Base-by-base conservation (phyloP, 1,140 invertebrate genomes). In the Drosophila biarmipes region DNA sequence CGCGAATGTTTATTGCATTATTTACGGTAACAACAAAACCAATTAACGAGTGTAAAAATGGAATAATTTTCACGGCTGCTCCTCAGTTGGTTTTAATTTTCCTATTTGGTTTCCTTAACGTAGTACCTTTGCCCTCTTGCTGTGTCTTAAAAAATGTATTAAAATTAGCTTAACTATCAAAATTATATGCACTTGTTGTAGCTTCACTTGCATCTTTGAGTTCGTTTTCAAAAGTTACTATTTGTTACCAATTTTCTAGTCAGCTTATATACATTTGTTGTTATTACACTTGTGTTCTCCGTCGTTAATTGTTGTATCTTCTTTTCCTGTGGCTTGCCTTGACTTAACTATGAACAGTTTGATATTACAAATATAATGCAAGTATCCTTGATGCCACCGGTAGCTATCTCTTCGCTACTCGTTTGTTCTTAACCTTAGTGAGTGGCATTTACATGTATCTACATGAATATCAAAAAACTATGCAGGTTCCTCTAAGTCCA, bases 311-410 rank as follows among this genome's bases (percentile, higher is more conserved):
- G 29, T 69, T 68, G n/a, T n/a, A n/a, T n/a, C 15, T 45, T 56
- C 37, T 29, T 61, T 31, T 64, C 21, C 14, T 34, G 29, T 66
- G 27, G 43, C 34, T 69, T 73, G 67, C 75, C 67, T 54, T 49
- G 64, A 35, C 82, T 86, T 86, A 86, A 86, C 82, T 86, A 86
- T 87, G 82, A 86, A 86, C 82, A 87, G 72, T 81, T 71, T 87
- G 82, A 86, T 86, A 81, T 87, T 75, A 86, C 79, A 58, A 68
- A 74, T 78, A 78, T 74, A 67, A 77, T 69, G 66, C 66, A 69
- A 69, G 38, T 69, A 69, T 69, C 66, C 66, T 69, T 69, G 66
- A 69, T 77, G 64, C 74, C 45, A 58, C 76, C 43, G 49, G 31
- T 68, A 59, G 55, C 73, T 42, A 48, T 52, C 11, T 64, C 42